A percentile compares a stretch with the other conserved stretches of the same genome.
Evolutionary conservation across 2,113 vertebrate species (phyloP).

Genomic region (Eurypyga helias): DNA sequence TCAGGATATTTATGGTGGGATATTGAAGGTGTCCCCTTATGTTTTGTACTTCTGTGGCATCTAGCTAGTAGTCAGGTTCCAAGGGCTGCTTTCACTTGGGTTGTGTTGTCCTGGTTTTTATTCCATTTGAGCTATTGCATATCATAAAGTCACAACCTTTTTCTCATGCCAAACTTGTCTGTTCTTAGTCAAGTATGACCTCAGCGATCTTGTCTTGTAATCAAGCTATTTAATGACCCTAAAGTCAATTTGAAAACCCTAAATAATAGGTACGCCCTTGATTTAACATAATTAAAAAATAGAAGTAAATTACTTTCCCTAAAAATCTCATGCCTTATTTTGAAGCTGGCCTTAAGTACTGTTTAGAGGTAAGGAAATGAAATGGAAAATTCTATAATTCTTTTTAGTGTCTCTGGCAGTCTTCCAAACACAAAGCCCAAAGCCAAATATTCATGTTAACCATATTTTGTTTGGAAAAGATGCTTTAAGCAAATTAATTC

Average conservation of each 20-base stretch:
- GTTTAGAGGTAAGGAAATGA: conserved; percentile 44
- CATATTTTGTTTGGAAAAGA: conserved; percentile 53
- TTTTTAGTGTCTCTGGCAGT: conserved; percentile 24
- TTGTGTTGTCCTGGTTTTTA: neutral
- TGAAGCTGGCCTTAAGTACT: conserved; percentile 26
- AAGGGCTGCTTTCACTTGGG: neutral
- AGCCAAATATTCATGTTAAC: conserved; percentile 57
- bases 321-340: conserved; percentile 23
- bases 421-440: conserved; percentile 41
- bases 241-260: neutral
- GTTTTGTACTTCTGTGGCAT: neutral
- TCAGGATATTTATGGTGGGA: neutral
- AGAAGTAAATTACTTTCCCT: conserved; percentile 6
- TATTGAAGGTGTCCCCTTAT: neutral
- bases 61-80: neutral
- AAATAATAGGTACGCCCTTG: conserved; percentile 45
- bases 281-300: conserved; percentile 44
- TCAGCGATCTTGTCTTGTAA: neutral
- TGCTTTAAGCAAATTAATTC: conserved; percentile 57
- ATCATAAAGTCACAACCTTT: neutral
- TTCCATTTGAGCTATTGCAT: neutral
- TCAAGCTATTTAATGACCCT: conserved; percentile 46
- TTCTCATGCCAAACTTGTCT: neutral
- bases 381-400: conserved; percentile 48
- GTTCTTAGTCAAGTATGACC: neutral